Base-by-base conservation (phyloP, 2,113 vertebrate genomes). In the Xenus cinereus region DNA sequence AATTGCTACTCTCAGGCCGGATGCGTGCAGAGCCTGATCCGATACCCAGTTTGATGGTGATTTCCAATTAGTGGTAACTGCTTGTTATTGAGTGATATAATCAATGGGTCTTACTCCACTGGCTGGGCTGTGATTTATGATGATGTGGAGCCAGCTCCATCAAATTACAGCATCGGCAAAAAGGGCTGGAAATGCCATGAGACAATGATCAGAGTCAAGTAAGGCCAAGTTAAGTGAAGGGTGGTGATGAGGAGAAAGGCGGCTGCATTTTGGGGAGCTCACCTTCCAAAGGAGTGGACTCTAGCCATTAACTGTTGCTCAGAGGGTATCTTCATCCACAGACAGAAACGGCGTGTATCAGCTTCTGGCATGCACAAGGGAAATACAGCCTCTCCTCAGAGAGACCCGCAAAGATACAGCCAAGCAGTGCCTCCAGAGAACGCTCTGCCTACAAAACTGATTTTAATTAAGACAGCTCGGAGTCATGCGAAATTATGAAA, bases 61-160 rank as follows among this genome's bases (percentile, higher is more conserved):
- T 92, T 92, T 97, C 94, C 84, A 95, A 93, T 96, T 97, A 95
- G 93, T 67, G 64, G 90, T 93, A 93, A 96, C 89, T 96, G 96
- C 94, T 94, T 90, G 93, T 96, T 97, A 97, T 97, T 93, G 93
- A 97, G 95, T 93, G 87, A 94, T 96, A 90, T 77, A 97, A 96
- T 97, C 96, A 96, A 97, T 96, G 94, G 92, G 85, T 89, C 95
- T 76, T 90, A 95, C 93, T 97, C 67, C 78, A 94, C 90, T 3
- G 30, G 75, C 91, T 41, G 3, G 76, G 81, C 89, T 83, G 95
- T 96, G 96, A 98, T 97, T 97, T 98, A 97, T 82, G 85, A 92
- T 46, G 93, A 93, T 35, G 84, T 37, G 59, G 43, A 84, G 91
- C 71, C 83, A 68, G 77, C 93, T 82, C 93, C 83, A 92, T 94